phyloP scores from a whole-genome alignment of 92 coral and sea anemone genomes.

The Porites evermanni region DNA sequence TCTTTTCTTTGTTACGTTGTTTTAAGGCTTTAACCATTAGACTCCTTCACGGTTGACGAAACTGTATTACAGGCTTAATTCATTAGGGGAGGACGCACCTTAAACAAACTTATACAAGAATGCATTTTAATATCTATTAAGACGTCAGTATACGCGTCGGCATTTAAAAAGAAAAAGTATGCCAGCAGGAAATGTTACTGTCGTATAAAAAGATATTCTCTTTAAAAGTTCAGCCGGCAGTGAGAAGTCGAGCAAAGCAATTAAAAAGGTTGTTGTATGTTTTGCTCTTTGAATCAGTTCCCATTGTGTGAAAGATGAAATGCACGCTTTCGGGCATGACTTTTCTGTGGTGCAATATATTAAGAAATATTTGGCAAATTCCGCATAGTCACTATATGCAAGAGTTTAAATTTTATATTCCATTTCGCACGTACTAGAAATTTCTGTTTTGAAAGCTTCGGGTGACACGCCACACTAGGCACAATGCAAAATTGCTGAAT shows the following conservation, averaged over 20 bases:
- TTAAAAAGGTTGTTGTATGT: background rate
- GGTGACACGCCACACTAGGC: background rate
- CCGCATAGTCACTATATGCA: background rate
- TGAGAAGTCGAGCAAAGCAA: too few relatives aligned
- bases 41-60: background rate
- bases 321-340: background rate
- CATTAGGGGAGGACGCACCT: background rate
- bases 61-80: background rate
- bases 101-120: background rate
- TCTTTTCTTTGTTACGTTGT: conserved; percentile 11
- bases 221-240: background rate
- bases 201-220: background rate
- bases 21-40: background rate
- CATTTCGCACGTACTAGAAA: background rate
- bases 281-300: background rate
- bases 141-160: background rate
- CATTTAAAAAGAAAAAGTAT: background rate
- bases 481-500: conserved; percentile 27
- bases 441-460: background rate
- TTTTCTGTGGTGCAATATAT: background rate
- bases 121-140: background rate
- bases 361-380: background rate
- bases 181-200: background rate
- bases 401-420: background rate
- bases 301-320: background rate